Conservation (phyloP, 2,113 vertebrate genomes). For the Leucosticte australis region DNA sequence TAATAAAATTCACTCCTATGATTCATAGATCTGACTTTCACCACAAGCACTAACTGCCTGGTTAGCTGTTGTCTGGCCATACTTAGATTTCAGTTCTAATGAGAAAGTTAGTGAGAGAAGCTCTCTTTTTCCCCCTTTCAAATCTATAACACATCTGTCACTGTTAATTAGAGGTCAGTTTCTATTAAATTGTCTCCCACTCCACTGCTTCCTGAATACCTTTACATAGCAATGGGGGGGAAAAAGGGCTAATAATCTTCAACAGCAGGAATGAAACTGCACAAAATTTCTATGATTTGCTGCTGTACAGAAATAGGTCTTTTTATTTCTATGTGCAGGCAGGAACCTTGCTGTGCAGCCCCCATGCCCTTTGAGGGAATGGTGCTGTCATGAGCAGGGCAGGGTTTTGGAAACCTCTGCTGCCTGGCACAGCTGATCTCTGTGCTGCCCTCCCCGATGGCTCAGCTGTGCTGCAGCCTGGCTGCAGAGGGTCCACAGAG, state of each 20-base stretch:
- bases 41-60: neutral
- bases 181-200: neutral
- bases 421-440: neutral
- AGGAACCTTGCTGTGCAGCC: neutral
- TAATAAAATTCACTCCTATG: neutral
- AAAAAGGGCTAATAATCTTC: neutral
- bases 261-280: neutral
- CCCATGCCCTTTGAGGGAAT: neutral
- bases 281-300: neutral
- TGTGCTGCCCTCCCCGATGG: fast-evolving
- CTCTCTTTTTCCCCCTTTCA: neutral
- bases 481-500: fast-evolving
- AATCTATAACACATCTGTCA: neutral
- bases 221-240: neutral
- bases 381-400: fast-evolving
- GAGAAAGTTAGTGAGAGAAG: neutral
- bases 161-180: neutral
- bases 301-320: neutral
- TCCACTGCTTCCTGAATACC: neutral
- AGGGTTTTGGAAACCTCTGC: neutral
- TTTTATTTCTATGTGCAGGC: neutral
- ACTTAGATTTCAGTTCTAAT: neutral
- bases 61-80: neutral
- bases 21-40: neutral
- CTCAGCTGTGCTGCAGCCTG: neutral